Percentiles rank a stretch among this genome's conserved stretches.
Evolutionary conservation across 1,140 invertebrate species (phyloP).

Genomic region (Diuraphis noxia): DNA sequence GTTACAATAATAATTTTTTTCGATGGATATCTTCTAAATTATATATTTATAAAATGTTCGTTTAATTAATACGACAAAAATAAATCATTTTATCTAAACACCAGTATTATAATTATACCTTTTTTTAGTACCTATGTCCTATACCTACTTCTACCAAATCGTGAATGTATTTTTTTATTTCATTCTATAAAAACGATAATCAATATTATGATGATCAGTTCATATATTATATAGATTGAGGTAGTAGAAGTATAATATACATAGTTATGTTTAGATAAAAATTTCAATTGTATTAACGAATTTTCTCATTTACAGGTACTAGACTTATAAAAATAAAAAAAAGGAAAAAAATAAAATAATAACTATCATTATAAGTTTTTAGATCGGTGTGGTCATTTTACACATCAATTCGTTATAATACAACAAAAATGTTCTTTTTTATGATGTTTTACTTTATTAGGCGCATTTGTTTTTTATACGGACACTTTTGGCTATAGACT

Average conservation of each 20-base stretch:
- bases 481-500: slow-evolving; percentile 29
- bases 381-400: background rate
- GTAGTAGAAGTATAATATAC: background rate
- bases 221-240: background rate
- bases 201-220: background rate
- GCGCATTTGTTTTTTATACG: slow-evolving; percentile 6
- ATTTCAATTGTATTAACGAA: slow-evolving; percentile 25
- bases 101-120: background rate
- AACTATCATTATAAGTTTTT: background rate
- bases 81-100: background rate
- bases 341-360: background rate
- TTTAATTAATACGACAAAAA: background rate
- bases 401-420: background rate
- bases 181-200: background rate
- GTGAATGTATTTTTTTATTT: slow-evolving; percentile 2
- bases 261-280: background rate
- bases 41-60: background rate
- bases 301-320: slow-evolving; percentile 51
- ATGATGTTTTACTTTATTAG: slow-evolving; percentile 33
- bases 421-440: slow-evolving; percentile 21
- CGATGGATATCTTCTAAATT: background rate
- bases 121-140: background rate
- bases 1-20: background rate
- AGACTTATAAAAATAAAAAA: slow-evolving; percentile 20
- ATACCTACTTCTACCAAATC: background rate